Base-by-base conservation (phyloP, 2,113 vertebrate species). In the Tetrao urogallus region DNA sequence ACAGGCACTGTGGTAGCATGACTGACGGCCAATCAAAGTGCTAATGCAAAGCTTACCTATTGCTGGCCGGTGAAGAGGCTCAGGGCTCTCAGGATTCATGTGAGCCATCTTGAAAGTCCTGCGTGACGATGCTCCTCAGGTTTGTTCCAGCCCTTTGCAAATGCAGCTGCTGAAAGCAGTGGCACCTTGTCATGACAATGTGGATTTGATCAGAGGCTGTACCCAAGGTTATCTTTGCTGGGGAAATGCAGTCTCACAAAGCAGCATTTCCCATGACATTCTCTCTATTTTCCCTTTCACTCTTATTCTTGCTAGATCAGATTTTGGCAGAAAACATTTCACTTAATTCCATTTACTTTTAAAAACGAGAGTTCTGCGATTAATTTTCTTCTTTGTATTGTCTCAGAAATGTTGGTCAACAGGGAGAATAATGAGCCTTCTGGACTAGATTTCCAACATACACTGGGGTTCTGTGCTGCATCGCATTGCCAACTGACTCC, bases 401-500 rank as follows among this genome's bases (percentile, higher is more conserved):
- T 96, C 78, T 96, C 86, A 91, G 92, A 95, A 96, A 94, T 74
- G 78, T 88, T 97, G 96, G 96, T 95, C 93, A 96, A 86, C 84
- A 47, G 89, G 58, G 63, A 88, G 58, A 94, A 82, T 88, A 96
- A 92, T 82, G 56, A 84, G 57, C 71, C 75, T 91, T 71, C 89
- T 94, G 96, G 94, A 9, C 88, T 50, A 40, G 56, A 90, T 95
- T 94, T 87, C 69, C 60, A 89, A 17, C 12, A 2, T 88, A 76
- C 48, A 50, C 30, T 2, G 0, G 86, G 93, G 80, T 75, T 85
- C 34, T 3, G 67, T 76, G 38, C 58, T 3, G 1, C 28, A 5
- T 15, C 0, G 0, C 8, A 36, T 61, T 93, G 92, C 81, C 87
- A 92, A 19, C 78, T 50, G 36, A 70, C 58, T 93, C 24, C 50